These are phyloP conservation scores for Paraescarpia echinospica DNA, from an alignment of 1,140 invertebrate species.

Conservation along the genomic window DNA sequence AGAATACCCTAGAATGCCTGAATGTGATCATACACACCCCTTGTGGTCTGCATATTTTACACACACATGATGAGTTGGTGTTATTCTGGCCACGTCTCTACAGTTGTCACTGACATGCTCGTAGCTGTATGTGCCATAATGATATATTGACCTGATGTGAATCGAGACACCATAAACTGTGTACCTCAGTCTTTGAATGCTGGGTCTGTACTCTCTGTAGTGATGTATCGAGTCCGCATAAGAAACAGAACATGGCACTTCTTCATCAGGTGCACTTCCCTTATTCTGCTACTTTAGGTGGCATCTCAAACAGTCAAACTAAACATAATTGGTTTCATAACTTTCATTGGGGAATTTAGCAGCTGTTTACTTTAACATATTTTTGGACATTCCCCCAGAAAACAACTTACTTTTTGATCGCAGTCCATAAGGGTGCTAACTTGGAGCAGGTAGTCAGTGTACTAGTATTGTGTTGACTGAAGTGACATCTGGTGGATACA, in stretches of 20 bases:
- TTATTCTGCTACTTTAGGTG: background rate
- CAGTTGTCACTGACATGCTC: no score
- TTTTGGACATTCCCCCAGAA: background rate
- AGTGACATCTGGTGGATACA: background rate
- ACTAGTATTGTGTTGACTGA: background rate
- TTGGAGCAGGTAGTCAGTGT: no score
- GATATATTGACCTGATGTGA: background rate
- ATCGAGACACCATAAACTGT: background rate
- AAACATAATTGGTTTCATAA: background rate
- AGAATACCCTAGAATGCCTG: no score
- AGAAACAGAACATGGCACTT: background rate
- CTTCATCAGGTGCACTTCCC: background rate
- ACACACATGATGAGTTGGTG: no score
- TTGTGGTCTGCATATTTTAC: no score
- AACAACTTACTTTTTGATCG: background rate
- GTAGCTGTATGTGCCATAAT: no score
- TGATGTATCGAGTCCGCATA: background rate
- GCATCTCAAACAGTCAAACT: background rate
- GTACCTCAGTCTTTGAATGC: background rate
- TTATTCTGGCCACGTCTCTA: no score
- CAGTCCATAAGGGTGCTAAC: background rate
- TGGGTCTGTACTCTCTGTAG: background rate
- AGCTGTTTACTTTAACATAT: background rate
- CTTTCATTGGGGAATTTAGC: background rate
- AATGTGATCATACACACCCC: no score